Percentiles rank a stretch among this genome's conserved stretches.
Evolutionary conservation across 1,140 invertebrate genomes (phyloP).

Genomic region (Colletes latitarsis): DNA sequence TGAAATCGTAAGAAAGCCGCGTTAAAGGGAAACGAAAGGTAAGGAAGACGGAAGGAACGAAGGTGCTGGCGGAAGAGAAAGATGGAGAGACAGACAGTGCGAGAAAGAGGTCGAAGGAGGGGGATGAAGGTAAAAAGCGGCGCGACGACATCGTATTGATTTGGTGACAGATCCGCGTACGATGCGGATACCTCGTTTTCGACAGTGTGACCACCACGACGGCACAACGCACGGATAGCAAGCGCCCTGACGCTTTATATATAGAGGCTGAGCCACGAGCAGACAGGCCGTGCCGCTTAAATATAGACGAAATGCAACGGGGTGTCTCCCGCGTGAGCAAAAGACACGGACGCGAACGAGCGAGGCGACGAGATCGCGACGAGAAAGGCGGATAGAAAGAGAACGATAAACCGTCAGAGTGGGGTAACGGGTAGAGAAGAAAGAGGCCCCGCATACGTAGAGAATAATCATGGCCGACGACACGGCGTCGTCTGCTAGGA

Average conservation of each 20-base stretch:
- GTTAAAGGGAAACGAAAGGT: not conserved
- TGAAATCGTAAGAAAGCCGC: not conserved
- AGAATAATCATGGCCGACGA: conserved; percentile 64
- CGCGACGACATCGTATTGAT: conserved; percentile 69
- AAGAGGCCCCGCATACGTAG: conserved; percentile 44
- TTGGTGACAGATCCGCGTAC: conserved; percentile 64
- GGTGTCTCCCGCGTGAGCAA: conserved; percentile 57
- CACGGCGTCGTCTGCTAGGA: conserved; percentile 63
- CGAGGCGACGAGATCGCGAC: conserved; percentile 6
- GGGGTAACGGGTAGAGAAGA: not conserved
- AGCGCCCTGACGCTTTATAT: conserved; percentile 74
- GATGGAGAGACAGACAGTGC: not conserved
- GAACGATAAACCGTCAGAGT: conserved; percentile 1
- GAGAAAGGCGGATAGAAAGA: conserved; percentile 13
- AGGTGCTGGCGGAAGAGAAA: not conserved
- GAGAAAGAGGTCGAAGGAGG: conserved; percentile 22
- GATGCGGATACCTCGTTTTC: conserved; percentile 48
- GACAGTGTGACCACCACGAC: conserved; percentile 33
- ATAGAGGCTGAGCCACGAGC: conserved; percentile 72
- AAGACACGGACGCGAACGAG: conserved; percentile 36
- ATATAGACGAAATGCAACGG: conserved; percentile 77
- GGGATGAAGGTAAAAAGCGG: conserved; percentile 54
- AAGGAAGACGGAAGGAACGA: not conserved
- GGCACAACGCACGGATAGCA: conserved; percentile 45
- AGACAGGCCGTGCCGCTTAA: conserved; percentile 72